Evolutionary conservation across 2,888 invertebrate genomes (phyloP).

Genomic region (Cloeon dipterum): DNA sequence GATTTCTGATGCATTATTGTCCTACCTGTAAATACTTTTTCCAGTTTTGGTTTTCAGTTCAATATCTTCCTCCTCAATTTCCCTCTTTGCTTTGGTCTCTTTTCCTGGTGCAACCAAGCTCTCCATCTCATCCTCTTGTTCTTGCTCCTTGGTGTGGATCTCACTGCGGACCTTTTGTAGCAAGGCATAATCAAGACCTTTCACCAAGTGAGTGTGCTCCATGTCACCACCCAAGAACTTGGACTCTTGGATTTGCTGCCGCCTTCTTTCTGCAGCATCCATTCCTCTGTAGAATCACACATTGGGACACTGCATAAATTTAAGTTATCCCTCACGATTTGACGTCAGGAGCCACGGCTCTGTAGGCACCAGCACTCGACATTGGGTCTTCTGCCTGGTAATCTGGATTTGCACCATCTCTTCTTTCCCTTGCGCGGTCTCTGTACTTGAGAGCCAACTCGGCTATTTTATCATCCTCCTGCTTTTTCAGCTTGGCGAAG

Average conservation of each 20-base stretch:
- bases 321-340: constrained; percentile 36
- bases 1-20: not conserved
- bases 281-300: constrained; percentile 17
- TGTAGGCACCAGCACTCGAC: constrained; percentile 61
- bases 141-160: constrained; percentile 53
- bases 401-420: constrained; percentile 66
- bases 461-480: constrained; percentile 84
- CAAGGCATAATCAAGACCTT: constrained; percentile 82
- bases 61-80: constrained; percentile 49
- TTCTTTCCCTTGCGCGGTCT: constrained; percentile 71
- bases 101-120: constrained; percentile 28
- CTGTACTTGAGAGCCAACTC: constrained; percentile 85
- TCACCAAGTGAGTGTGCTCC: constrained; percentile 99
- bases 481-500: constrained; percentile 81
- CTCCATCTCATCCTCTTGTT: constrained; percentile 65
- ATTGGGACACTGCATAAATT: not conserved
- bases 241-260: constrained; percentile 91
- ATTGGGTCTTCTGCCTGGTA: constrained; percentile 64
- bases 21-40: constrained; percentile 38
- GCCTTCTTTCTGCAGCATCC: constrained; percentile 82
- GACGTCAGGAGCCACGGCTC: constrained; percentile 90
- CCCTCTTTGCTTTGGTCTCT: constrained; percentile 11
- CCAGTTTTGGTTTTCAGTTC: constrained; percentile 64
- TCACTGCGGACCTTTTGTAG: constrained; percentile 88
- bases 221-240: constrained; percentile 99